A percentile compares a stretch with the other conserved stretches of the same genome.
These are phyloP conservation scores for Cantharis rustica DNA, from an alignment of 2,888 invertebrate species.

Conservation along the genomic window DNA sequence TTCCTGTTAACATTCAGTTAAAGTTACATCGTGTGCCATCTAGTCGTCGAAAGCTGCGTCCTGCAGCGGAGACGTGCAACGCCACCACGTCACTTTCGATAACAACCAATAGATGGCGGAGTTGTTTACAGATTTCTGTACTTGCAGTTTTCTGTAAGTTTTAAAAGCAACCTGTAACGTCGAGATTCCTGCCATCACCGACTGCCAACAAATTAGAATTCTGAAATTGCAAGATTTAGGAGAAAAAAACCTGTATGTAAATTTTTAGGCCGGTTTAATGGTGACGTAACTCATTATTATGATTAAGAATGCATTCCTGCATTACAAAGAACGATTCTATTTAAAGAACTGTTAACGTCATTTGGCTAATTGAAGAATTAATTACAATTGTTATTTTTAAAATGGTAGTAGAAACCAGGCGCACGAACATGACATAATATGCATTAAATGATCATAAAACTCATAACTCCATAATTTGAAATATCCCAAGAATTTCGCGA, in stretches of 20 bases:
- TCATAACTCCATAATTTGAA: not conserved
- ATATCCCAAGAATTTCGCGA: not conserved
- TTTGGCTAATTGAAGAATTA: constrained; percentile 25
- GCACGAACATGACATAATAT: not conserved
- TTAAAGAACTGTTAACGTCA: constrained; percentile 26
- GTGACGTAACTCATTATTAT: not conserved
- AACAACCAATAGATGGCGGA: not conserved
- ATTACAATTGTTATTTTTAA: constrained; percentile 20
- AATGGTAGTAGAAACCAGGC: not conserved
- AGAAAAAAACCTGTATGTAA: not conserved
- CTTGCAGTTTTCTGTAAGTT: not conserved
- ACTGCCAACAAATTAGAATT: too few relatives aligned
- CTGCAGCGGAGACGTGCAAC: not conserved
- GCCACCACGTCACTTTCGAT: not conserved
- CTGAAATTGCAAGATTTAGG: not conserved
- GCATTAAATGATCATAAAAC: not conserved
- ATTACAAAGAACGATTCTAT: constrained; percentile 32
- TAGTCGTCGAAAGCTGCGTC: not conserved
- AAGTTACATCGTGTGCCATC: not conserved
- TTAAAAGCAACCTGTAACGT: not conserved
- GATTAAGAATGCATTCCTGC: constrained; percentile 28
- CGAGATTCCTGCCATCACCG: too few relatives aligned
- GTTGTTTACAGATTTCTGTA: not conserved
- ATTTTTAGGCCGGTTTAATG: not conserved
- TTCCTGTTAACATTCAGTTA: not conserved